These are phyloP conservation scores for Notodonta dromedarius DNA, from an alignment of 2,888 invertebrate species.

Conservation along the genomic window DNA sequence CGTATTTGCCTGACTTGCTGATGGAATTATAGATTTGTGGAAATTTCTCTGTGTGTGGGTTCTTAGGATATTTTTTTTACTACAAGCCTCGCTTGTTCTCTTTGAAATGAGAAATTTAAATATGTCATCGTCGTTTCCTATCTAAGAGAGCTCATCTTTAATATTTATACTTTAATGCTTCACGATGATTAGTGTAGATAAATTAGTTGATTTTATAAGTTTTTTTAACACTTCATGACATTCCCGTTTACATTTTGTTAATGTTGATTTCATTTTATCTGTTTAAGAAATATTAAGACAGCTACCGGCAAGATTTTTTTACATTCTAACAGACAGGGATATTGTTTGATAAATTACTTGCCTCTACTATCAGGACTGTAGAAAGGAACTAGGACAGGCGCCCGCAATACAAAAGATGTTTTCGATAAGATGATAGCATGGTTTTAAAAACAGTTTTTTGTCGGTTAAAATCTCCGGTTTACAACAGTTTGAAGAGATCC, in stretches of 20 bases:
- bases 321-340: slow-evolving; percentile 10
- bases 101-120: slow-evolving; percentile 77
- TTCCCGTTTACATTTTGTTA: slow-evolving; percentile 54
- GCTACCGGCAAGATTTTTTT: slow-evolving; percentile 21
- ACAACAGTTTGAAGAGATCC: slow-evolving; percentile 35
- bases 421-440: slow-evolving; percentile 9
- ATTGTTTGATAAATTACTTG: slow-evolving; percentile 27
- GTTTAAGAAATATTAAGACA: slow-evolving; percentile 38
- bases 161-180: slow-evolving; percentile 66
- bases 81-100: slow-evolving; percentile 63
- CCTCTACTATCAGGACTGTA: slow-evolving; percentile 11
- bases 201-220: slow-evolving; percentile 47
- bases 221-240: slow-evolving; percentile 54
- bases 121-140: slow-evolving; percentile 79
- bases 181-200: slow-evolving; percentile 56
- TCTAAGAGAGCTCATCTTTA: slow-evolving; percentile 63
- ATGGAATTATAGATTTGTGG: slow-evolving; percentile 81
- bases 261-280: slow-evolving; percentile 48
- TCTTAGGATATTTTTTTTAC: slow-evolving; percentile 69
- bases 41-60: slow-evolving; percentile 75
- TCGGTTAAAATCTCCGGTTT: slow-evolving; percentile 5
- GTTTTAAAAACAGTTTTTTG: slow-evolving; percentile 13
- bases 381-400: not conserved
- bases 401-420: slow-evolving; percentile 12
- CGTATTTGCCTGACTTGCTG: slow-evolving; percentile 75